Base-by-base conservation (phyloP, 1,140 invertebrate genomes). In the Macrobrachium rosenbergii region DNA sequence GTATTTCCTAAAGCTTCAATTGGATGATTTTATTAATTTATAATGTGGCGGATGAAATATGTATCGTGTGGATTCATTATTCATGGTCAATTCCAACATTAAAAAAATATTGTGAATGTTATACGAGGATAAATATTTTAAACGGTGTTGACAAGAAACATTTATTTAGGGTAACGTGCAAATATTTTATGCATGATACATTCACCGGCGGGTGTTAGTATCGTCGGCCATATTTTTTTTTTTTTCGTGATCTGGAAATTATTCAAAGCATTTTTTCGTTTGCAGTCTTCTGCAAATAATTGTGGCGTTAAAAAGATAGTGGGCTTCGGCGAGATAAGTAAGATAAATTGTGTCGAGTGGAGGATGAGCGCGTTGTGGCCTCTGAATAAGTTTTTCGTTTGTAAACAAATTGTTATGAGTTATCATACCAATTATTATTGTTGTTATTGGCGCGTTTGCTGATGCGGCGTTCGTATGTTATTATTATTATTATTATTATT, bases 31-130 rank as follows among this genome's bases (percentile, higher is more conserved):
- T 76, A 76, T 83, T 37, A 43, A 84, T 84, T 77, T 58, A 64
- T 84, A 77, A 78, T 84, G 52, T 58, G 11, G 69, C 52, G 21
- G 11, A 67, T 84, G 73, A 84, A 78, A 84, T 84, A 84, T 84
- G 73, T 78, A 84, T 78, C 59, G 82, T 16, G 16, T 43, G 28
- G 16, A 10, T 81, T 81, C 79, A 81, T 81, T 81, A 81, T 81
- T 81, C 79, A 67, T 21, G 79, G 62, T 37, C 79, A 81, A 43
- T 81, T 81, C 79, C 79, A n/a, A 23, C 21, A 14, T 28, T 43
- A 67, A 81, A 81, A 64, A 67, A 81, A 43, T 45, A 37, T 67
- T n/a, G 79, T 81, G 62, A 81, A 81, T 43, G 79, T 81, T 81
- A 37, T 63, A 81, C 19, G 79, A 81, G 37, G 37, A 81, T 81